A percentile compares a stretch with the other conserved stretches of the same genome.
Conservation (phyloP, 2,888 invertebrate genomes). For the Isoperla grammatica region DNA sequence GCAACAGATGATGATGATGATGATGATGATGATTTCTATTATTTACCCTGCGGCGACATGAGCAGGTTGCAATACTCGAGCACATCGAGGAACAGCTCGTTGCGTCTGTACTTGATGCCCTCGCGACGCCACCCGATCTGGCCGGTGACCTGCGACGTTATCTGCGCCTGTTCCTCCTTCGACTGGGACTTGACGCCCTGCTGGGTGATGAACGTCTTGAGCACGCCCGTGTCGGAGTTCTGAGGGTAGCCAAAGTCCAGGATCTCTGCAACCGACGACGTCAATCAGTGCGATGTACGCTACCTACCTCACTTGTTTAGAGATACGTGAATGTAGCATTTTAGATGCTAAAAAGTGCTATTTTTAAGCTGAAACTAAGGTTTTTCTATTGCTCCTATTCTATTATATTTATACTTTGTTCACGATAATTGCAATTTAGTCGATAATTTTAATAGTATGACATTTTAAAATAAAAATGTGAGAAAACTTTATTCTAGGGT, state of each 20-base stretch:
- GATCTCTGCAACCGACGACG: conserved; percentile 65
- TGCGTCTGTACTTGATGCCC: conserved; percentile 97
- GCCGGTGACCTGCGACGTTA: conserved; percentile 95
- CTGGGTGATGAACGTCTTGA: conserved; percentile 99
- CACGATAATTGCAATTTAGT: no score
- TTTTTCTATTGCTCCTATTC: no score
- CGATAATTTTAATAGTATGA: no score
- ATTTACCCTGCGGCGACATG: conserved; percentile 99
- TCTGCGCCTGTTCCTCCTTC: conserved; percentile 99
- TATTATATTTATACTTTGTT: no score
- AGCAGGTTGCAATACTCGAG: conserved; percentile 97
- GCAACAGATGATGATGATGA: no score
- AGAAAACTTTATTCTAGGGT: no score
- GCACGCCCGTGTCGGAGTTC: conserved; percentile 97
- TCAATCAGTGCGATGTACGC: no score
- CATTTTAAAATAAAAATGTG: no score
- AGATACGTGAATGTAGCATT: neutral
- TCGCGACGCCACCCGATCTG: conserved; percentile 99
- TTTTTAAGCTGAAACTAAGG: no score
- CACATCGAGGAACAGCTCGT: conserved; percentile 97
- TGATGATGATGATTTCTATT: no score
- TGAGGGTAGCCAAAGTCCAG: conserved; percentile 99
- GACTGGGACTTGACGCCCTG: conserved; percentile 98
- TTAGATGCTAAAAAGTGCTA: neutral
- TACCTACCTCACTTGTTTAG: no score